Base-by-base conservation (phyloP, 2,888 invertebrate species). In the Microplitis manilae region DNA sequence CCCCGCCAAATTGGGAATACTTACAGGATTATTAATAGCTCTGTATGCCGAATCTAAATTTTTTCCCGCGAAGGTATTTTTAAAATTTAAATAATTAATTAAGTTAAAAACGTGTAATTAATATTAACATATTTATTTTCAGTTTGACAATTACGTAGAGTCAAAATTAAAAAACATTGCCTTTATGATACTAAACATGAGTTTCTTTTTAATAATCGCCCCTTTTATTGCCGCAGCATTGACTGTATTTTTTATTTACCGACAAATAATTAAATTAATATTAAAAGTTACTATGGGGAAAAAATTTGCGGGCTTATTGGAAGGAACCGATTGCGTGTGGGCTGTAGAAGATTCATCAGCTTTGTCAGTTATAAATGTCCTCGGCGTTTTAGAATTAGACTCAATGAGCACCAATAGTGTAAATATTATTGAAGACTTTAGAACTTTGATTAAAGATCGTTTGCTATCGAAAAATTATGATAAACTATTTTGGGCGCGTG, bases 281-380 rank as follows among this genome's bases (percentile, higher is more conserved):
- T 60, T 87, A 17, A 83, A 79, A 79, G 75, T 81, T 64, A 79
- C 83, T 70, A 80, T 85, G 39, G 90, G 90, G 67, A 85, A 88
- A 61, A 84, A 89, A 77, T 93, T 91, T 80, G 90, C 86, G 4
- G 90, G 90, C 30, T 89, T 92, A 17, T 86, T 93, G 30, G 90
- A 91, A 59, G 92, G 92, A 64, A 90, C 91, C 7, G 93, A 93
- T 81, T 90, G 91, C 1, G 90, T 92, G 74, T 92, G 92, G 92
- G 91, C 92, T 41, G 82, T 92, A 30, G 92, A 92, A 85, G 90
- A 91, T 50, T 87, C 91, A 4, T 83, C 87, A 1, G 88, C 91
- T 0, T 90, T 89, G 75, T 91, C 91, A 62, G 85, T 92, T 30
- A 92, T 92, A 72, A 92, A 92, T 75, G 90, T 92, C 4, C 85